Percentiles rank a stretch among this genome's conserved stretches.
These are phyloP conservation scores for Perca flavescens DNA, from an alignment of 2,113 vertebrate genomes.

Conservation along the genomic window DNA sequence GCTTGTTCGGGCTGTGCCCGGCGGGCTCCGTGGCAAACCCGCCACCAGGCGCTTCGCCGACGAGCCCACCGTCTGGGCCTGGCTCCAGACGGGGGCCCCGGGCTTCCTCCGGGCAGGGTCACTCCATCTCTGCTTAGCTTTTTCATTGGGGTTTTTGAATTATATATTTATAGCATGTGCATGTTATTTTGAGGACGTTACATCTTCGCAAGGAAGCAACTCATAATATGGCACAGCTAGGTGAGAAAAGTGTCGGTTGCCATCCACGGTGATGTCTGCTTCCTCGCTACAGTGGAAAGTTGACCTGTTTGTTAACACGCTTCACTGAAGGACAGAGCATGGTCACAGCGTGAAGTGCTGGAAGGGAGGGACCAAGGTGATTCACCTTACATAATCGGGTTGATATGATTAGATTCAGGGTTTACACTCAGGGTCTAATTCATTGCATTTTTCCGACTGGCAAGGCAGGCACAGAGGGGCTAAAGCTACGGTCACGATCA, in stretches of 20 bases:
- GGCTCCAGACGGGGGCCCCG: no score
- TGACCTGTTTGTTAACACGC: slow-evolving; percentile 7
- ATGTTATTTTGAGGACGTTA: not conserved
- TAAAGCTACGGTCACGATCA: not conserved
- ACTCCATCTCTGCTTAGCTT: no score
- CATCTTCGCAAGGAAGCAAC: not conserved
- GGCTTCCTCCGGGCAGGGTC: no score
- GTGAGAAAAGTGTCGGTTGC: not conserved
- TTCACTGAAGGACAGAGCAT: not conserved
- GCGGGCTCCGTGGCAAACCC: no score
- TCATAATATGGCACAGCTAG: not conserved
- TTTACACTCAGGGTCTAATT: not conserved
- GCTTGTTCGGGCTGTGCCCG: no score
- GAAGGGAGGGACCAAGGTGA: not conserved
- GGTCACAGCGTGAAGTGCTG: slow-evolving; percentile 20
- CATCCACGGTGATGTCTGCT: not conserved
- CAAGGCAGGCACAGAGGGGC: not conserved
- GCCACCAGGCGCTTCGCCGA: no score
- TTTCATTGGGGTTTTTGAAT: no score
- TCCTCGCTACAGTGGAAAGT: not conserved
- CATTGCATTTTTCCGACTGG: not conserved
- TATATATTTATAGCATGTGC: not conserved
- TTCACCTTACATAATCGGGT: slow-evolving; percentile 37
- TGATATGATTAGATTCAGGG: slow-evolving; percentile 21
- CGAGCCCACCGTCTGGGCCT: no score